Evolutionary conservation across 2,888 invertebrate species (phyloP).

Genomic region (Sepiola atlantica): DNA sequence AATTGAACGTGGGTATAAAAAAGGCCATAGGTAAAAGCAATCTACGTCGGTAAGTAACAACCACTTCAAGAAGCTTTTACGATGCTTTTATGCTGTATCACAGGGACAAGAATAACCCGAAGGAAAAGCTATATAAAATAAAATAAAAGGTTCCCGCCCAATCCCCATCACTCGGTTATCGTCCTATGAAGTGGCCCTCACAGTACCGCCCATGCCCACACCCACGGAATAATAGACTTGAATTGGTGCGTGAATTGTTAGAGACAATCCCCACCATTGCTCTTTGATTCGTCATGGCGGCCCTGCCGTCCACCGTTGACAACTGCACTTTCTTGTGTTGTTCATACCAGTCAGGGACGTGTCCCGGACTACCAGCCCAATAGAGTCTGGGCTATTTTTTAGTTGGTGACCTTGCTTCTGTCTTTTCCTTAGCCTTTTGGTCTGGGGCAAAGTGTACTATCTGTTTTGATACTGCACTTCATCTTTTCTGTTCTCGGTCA

Average conservation of each 20-base stretch:
- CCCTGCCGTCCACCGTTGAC: too few relatives aligned
- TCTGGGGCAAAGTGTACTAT: too few relatives aligned
- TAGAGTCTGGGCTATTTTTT: too few relatives aligned
- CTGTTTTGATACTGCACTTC: too few relatives aligned
- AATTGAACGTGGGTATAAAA: neutral
- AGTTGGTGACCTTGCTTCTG: too few relatives aligned
- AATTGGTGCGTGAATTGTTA: neutral
- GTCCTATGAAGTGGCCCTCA: neutral
- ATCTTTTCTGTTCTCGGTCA: too few relatives aligned
- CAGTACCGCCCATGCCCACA: neutral
- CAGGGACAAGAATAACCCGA: neutral
- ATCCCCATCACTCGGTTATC: neutral
- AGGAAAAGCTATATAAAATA: neutral
- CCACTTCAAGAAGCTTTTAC: neutral
- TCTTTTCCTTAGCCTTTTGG: too few relatives aligned
- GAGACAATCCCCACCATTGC: neutral
- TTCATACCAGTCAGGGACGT: too few relatives aligned
- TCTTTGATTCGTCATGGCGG: neutral
- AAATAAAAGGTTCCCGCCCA: neutral
- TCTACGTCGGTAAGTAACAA: neutral
- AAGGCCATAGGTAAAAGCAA: neutral
- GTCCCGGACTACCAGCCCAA: too few relatives aligned
- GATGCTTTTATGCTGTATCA: neutral
- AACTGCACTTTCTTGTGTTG: too few relatives aligned
- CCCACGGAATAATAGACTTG: neutral